Percentiles rank a stretch among this genome's conserved stretches.
Conservation (phyloP, 2,888 invertebrate species). For the Ferdinandea cuprea region DNA sequence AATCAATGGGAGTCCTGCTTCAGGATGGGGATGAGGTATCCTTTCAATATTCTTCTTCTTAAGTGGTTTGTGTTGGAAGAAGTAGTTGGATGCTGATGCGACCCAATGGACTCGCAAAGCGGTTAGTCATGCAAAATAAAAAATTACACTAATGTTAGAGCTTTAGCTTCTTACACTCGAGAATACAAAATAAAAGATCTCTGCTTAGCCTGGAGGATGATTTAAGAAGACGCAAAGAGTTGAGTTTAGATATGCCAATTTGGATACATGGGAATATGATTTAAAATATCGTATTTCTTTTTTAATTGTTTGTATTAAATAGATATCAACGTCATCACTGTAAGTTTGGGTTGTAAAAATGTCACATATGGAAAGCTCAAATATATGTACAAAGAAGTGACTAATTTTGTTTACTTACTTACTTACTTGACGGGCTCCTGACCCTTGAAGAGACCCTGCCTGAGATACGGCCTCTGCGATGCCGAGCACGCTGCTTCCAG, state of each 20-base stretch:
- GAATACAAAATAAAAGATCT: conserved; percentile 3
- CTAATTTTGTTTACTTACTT: no score
- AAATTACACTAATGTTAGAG: conserved; percentile 50
- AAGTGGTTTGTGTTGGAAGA: conserved; percentile 48
- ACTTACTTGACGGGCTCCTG: no score
- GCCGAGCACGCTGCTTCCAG: no score
- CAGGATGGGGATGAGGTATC: conserved; percentile 18
- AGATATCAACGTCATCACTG: no score
- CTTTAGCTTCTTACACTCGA: conserved; percentile 15
- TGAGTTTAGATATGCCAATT: not conserved
- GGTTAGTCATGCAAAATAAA: conserved; percentile 63
- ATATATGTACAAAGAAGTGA: no score
- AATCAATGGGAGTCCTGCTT: conserved; percentile 22
- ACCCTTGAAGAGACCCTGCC: no score
- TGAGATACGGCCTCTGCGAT: no score
- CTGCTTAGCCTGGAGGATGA: not conserved
- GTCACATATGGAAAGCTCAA: no score
- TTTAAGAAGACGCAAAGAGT: not conserved
- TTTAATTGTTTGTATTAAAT: not conserved
- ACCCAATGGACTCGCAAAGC: conserved; percentile 58
- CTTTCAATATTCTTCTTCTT: conserved; percentile 58
- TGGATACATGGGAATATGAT: no score
- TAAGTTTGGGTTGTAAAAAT: no score
- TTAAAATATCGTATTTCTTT: no score
- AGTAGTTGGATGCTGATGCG: conserved; percentile 45